Evolutionary conservation across 2,888 invertebrate species (phyloP), one percentile per base, ranked within the genome.

Genomic region (Heteromurus nitidus): DNA sequence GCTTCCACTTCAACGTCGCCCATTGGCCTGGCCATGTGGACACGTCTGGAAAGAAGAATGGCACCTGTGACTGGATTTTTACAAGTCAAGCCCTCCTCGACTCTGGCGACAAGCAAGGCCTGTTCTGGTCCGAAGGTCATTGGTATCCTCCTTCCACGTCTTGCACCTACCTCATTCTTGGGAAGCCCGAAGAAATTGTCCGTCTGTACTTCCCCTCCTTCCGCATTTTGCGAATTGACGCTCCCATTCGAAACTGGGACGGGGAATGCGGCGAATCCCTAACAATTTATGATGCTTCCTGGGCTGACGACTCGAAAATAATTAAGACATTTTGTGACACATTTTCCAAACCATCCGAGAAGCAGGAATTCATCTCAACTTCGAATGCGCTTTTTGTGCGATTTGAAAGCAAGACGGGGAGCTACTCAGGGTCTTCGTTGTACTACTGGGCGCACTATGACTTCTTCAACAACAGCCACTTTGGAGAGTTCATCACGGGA

Each of bases 401-500:
- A 84, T 96, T 96, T 89, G 95, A 96, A 88, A 96, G 96, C 90
- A 95, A 95, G 89, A 96, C 96, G 1, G 96, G 97, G 24, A 96
- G 96, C 85, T 96, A 96, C 87, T 95, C 96, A 82, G 96, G 96
- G 92, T 81, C 81, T 18, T 85, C 84, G 0, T 91, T 97, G 16
- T 96, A 96, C 90, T 96, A 96, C 89, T 96, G 96, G 96, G 96
- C 96, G 0, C 96, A 96, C 88, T 96, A 96, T 88, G 96, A 96
- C 88, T 96, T 96, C 91, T 96, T 96, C 90, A 96, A 96, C 89
- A 95, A 96, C 88, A 96, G 95, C 0, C 93, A 94, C 69, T 94
- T 94, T 85, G 96, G 96, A 0, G 95, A 95, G 84, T 93, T 95
- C 0, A 94, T 96, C 0, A 92, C 92, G 0, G 94, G 93, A 22